phyloP scores from a whole-genome alignment of 2,113 vertebrate genomes.

The Thunnus thynnus region DNA sequence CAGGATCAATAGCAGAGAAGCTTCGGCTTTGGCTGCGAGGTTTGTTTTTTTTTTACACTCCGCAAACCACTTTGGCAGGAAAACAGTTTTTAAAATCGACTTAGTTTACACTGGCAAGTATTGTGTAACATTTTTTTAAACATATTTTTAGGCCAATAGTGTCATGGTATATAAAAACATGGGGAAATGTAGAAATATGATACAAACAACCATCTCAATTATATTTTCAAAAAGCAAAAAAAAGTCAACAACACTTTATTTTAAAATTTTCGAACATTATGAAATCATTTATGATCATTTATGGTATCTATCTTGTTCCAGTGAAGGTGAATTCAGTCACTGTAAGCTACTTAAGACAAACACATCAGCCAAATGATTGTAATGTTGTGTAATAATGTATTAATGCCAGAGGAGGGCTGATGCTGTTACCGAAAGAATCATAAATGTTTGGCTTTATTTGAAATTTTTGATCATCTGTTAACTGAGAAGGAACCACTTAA shows the following conservation, averaged over 20 bases:
- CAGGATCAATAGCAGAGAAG: not conserved
- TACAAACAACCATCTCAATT: not conserved
- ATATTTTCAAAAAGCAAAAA: not conserved
- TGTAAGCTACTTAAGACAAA: too few relatives aligned
- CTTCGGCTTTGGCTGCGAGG: not conserved
- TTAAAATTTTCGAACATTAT: not conserved
- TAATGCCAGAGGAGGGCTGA: too few relatives aligned
- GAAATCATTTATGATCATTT: too few relatives aligned
- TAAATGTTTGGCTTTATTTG: too few relatives aligned
- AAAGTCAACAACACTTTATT: not conserved
- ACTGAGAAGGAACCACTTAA: too few relatives aligned
- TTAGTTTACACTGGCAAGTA: not conserved
- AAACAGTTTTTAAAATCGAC: not conserved
- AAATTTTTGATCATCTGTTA: too few relatives aligned
- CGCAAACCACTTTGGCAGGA: not conserved
- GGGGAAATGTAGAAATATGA: not conserved
- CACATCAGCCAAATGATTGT: too few relatives aligned
- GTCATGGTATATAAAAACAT: not conserved
- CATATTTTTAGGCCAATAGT: not conserved
- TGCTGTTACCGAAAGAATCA: too few relatives aligned
- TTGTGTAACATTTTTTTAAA: not conserved
- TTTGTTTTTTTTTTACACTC: conserved; percentile 8
- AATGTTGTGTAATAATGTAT: too few relatives aligned
- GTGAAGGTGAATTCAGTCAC: too few relatives aligned
- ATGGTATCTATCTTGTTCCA: too few relatives aligned